Evolutionary conservation across 1,140 invertebrate species (phyloP).

Genomic region (Brachionus rubens): DNA sequence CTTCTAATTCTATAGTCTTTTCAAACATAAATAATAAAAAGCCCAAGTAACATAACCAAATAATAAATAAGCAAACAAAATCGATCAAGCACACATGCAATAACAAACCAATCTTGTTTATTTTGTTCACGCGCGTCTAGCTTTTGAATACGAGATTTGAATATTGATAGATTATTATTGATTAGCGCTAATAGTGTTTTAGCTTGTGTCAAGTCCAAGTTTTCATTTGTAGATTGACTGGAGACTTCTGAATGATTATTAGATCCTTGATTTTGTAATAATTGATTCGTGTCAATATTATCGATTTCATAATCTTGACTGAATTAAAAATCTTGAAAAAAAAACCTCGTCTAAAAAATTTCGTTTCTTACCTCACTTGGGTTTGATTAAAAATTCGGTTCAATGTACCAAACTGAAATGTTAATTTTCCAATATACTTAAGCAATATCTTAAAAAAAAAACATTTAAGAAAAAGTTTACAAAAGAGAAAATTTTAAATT

Average conservation of each 20-base stretch:
- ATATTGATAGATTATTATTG: conserved; percentile 18
- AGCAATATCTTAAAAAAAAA: neutral
- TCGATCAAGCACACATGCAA: conserved; percentile 26
- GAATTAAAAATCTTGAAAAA: neutral
- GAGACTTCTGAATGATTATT: neutral
- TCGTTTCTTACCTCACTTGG: neutral
- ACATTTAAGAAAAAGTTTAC: neutral
- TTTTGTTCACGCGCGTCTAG: conserved; percentile 14
- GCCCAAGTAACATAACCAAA: neutral
- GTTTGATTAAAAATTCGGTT: neutral
- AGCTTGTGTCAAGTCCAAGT: neutral
- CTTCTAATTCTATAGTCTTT: too few relatives aligned
- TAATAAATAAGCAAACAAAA: conserved; percentile 39
- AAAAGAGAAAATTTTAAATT: neutral
- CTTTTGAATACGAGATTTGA: conserved; percentile 12
- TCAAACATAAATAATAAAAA: conserved; percentile 35
- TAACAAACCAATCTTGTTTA: conserved; percentile 32
- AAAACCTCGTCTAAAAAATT: neutral
- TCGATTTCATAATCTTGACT: conserved; percentile 32
- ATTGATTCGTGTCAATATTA: conserved; percentile 10
- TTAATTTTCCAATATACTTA: conserved; percentile 13
- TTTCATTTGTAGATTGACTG: neutral
- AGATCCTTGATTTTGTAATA: neutral
- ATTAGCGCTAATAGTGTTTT: conserved; percentile 20
- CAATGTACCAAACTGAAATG: conserved; percentile 27